Conservation (phyloP, 2,113 vertebrate species). For the Rattus norvegicus region DNA sequence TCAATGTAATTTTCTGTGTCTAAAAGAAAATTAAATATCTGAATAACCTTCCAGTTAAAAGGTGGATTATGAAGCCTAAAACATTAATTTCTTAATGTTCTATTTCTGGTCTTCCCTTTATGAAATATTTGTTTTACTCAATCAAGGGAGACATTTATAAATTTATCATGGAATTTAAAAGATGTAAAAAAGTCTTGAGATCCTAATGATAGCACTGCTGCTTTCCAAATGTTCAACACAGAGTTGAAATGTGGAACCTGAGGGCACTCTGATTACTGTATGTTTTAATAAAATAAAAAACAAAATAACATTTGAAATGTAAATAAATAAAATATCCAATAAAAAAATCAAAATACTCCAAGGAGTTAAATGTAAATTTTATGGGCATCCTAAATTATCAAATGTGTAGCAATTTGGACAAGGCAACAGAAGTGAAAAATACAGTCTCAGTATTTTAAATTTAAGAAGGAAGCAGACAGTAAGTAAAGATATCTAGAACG, state of each 20-base stretch:
- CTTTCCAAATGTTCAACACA: not conserved
- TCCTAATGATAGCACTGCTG: not conserved
- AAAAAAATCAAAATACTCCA: not conserved
- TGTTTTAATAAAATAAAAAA: not conserved
- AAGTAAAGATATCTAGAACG: not conserved
- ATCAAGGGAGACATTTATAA: not conserved
- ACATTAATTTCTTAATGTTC: not conserved
- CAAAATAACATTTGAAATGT: not conserved
- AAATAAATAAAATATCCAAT: no score
- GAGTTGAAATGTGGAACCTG: not conserved
- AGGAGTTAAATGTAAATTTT: not conserved
- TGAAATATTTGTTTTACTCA: slow-evolving; percentile 10
- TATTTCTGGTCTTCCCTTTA: not conserved
- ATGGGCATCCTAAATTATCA: not conserved
- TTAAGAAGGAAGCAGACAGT: not conserved
- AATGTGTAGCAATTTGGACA: not conserved
- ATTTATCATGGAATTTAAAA: not conserved
- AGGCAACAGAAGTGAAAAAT: slow-evolving; percentile 9
- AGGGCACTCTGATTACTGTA: not conserved
- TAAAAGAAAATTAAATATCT: slow-evolving; percentile 38
- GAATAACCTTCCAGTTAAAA: slow-evolving; percentile 14
- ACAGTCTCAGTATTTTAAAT: not conserved
- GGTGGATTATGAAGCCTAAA: not conserved
- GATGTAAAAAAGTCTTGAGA: not conserved
- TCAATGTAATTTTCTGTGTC: slow-evolving; percentile 47